Base-by-base conservation (phyloP, 2,113 vertebrate genomes). In the Rafetus swinhoei region DNA sequence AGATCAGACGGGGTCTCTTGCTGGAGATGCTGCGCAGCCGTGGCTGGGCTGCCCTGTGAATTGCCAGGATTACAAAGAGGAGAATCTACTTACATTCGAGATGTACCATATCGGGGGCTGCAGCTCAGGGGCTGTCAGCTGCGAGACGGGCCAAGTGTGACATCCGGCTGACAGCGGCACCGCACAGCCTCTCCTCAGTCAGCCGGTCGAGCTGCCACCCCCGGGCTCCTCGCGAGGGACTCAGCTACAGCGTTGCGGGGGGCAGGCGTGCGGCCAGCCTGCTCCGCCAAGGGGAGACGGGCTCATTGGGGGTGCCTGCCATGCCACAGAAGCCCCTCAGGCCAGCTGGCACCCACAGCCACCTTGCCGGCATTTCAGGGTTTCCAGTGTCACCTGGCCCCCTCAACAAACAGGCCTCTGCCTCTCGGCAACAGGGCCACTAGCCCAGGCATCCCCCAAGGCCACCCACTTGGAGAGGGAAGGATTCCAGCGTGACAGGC, bases 271-370 rank as follows among this genome's bases (percentile, higher is more conserved):
- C 2, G 22, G n/a, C 54, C 80, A 57, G 80, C 22, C 55, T 27
- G 4, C 18, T 50, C 76, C 65, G 13, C 25, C 53, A 81, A 62
- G 10, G 56, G 72, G 57, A 32, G 83, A n/a, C 27, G 29, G 57
- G 11, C 77, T 84, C 84, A 90, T 79, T 82, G 84, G 80, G 25
- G 59, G 77, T 62, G 27, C 45, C 76, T 79, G 45, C 76, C 50
- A 45, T 52, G 21, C 55, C 22, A 55, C 45, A 29, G 45, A 24
- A 14, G n/a, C 25, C 19, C 14, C 29, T 25, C 77, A 74, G 50
- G 65, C 89, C 79, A 59, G 55, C 50, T 81, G 65, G 65, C 65
- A 82, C 21, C 54, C 74, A 53, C 15, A 82, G 25, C 32, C 60
- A 25, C 25, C 12, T 27, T 10, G 6, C 50, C 50, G 16, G 74